Evolutionary conservation across 2,888 invertebrate species (phyloP).

Genomic region (Epistrophe grossulariae): DNA sequence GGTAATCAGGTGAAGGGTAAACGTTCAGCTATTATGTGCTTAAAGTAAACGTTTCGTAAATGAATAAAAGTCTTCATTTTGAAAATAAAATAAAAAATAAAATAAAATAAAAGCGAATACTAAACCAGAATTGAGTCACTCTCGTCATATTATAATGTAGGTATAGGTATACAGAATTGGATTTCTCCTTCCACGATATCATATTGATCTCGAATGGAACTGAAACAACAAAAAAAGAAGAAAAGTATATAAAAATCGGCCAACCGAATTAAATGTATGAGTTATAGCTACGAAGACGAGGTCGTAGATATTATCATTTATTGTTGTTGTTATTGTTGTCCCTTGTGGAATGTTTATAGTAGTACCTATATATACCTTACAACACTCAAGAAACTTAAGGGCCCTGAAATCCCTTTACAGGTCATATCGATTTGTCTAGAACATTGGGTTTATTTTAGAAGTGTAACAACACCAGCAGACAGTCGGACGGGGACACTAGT

Average conservation of each 20-base stretch:
- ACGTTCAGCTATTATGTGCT: slow-evolving; percentile 56
- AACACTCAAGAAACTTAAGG: slow-evolving; percentile 16
- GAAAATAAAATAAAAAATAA: neutral
- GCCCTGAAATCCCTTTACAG: slow-evolving; percentile 46
- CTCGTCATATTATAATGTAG: neutral
- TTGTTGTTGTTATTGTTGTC: neutral
- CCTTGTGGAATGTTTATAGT: neutral
- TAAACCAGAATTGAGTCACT: neutral
- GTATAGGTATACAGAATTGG: neutral
- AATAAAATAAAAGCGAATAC: neutral
- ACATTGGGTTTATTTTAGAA: slow-evolving; percentile 5
- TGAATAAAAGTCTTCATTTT: slow-evolving; percentile 41
- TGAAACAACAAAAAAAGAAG: slow-evolving; percentile 44
- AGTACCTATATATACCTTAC: too few species aligned
- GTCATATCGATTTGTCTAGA: slow-evolving; percentile 54
- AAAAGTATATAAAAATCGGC: slow-evolving; percentile 36
- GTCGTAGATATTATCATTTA: slow-evolving; percentile 33
- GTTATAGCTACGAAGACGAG: slow-evolving; percentile 35
- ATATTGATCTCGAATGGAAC: slow-evolving; percentile 57
- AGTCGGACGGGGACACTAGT: neutral
- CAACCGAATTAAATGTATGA: slow-evolving; percentile 67
- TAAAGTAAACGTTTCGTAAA: slow-evolving; percentile 52
- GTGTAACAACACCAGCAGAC: neutral
- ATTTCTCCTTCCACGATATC: neutral
- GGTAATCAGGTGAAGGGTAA: slow-evolving; percentile 75